These are phyloP conservation scores for Zaprionus capensis DNA, from an alignment of 1,140 invertebrate genomes.

Conservation along the genomic window DNA sequence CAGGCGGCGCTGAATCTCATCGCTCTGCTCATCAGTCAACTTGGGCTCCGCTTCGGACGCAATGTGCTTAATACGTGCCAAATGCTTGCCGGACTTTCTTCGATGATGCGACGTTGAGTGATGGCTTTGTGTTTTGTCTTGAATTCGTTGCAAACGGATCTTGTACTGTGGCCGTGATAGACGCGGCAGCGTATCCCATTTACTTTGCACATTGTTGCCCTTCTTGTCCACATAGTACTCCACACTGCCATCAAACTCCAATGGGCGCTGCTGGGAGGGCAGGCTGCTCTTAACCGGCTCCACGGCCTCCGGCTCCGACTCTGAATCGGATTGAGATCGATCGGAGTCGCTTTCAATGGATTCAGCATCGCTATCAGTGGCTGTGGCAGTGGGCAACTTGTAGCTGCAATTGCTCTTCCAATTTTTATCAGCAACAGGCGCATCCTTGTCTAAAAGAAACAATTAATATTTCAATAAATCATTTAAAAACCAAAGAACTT, in stretches of 20 bases:
- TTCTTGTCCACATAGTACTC: slow-evolving; percentile 86
- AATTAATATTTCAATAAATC: neutral
- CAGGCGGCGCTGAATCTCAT: slow-evolving; percentile 13
- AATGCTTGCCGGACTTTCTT: neutral
- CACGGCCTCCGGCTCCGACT: neutral
- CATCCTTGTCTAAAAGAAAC: neutral
- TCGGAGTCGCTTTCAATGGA: no score
- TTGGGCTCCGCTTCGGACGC: neutral
- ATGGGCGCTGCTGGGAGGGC: neutral
- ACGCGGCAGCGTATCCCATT: slow-evolving; percentile 32
- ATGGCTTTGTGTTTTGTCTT: neutral
- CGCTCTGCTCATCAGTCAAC: neutral
- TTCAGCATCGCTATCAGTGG: neutral
- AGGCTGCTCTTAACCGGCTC: neutral
- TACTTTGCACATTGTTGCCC: slow-evolving; percentile 84
- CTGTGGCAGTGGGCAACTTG: neutral
- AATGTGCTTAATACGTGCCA: neutral
- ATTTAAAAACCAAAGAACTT: neutral
- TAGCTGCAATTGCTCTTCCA: slow-evolving; percentile 36
- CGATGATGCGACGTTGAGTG: neutral
- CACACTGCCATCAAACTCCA: slow-evolving; percentile 83
- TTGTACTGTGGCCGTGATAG: slow-evolving; percentile 82
- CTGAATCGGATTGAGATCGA: neutral
- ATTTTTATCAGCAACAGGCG: neutral
- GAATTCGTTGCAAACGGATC: neutral